phyloP scores from a whole-genome alignment of 2,113 vertebrate genomes.

The Ploceus nigricollis region DNA sequence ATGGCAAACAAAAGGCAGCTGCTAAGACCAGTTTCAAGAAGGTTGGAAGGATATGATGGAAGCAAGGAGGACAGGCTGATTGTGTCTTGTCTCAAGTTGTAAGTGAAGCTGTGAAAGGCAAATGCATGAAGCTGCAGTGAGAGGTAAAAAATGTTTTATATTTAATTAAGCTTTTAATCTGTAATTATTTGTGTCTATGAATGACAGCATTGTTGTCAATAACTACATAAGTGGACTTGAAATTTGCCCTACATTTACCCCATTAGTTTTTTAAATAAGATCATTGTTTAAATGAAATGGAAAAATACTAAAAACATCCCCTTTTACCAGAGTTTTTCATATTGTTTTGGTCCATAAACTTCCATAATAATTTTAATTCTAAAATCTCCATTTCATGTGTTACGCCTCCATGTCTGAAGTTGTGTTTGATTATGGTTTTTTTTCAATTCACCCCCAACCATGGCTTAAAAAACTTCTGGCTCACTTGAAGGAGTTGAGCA shows the following conservation, averaged over 20 bases:
- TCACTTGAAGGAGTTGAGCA: neutral
- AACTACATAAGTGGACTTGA: neutral
- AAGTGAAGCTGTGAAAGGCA: neutral
- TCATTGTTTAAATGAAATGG: neutral
- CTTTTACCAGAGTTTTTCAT: neutral
- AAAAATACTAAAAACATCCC: neutral
- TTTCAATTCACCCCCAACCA: neutral
- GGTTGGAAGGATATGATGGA: neutral
- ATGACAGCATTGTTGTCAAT: neutral
- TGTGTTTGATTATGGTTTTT: neutral
- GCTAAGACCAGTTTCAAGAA: neutral
- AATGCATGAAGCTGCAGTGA: neutral
- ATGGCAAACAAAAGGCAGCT: neutral
- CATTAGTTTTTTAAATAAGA: neutral
- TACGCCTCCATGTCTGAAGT: neutral
- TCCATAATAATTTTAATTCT: neutral
- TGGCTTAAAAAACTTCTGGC: neutral
- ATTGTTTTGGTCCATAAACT: neutral
- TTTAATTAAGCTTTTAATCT: neutral
- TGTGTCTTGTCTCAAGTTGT: neutral
- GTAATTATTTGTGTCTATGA: neutral
- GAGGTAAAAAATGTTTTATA: neutral
- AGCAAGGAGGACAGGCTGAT: neutral
- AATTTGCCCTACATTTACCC: neutral
- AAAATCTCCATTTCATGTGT: neutral